A percentile compares a stretch with the other conserved stretches of the same genome.
Conservation (phyloP, 2,888 invertebrate genomes). For the Diabrotica balteata region DNA sequence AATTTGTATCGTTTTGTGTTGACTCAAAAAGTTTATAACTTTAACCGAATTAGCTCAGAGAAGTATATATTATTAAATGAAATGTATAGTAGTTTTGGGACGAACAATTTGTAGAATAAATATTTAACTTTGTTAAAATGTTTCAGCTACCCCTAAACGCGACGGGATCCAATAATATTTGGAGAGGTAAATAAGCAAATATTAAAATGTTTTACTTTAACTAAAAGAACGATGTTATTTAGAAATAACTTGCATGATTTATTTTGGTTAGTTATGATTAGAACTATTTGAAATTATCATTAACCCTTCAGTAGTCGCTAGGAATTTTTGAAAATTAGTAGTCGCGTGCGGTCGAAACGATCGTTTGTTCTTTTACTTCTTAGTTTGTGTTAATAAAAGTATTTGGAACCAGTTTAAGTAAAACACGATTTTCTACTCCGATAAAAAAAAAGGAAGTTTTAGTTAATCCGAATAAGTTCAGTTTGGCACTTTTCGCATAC, state of each 20-base stretch:
- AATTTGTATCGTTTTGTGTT: slow-evolving; percentile 1
- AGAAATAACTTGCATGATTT: slow-evolving; percentile 1
- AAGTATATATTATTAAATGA: slow-evolving; percentile 32
- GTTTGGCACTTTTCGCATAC: too few species aligned
- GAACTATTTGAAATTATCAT: too few species aligned
- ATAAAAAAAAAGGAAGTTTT: too few species aligned
- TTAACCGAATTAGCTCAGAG: slow-evolving; percentile 25
- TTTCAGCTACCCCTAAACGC: slow-evolving; percentile 19
- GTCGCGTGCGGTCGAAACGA: too few species aligned
- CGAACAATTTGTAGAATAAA: slow-evolving; percentile 28
- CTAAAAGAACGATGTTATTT: slow-evolving; percentile 8
- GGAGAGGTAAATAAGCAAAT: slow-evolving; percentile 41
- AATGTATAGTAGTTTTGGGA: slow-evolving; percentile 33
- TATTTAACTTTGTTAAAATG: slow-evolving; percentile 30
- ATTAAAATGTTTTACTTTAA: slow-evolving; percentile 47
- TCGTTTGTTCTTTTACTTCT: too few species aligned
- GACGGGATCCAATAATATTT: slow-evolving; percentile 26
- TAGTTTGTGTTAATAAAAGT: too few species aligned
- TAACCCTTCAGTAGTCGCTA: too few species aligned
- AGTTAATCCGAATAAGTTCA: too few species aligned
- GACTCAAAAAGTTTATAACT: slow-evolving; percentile 26
- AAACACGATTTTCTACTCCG: too few species aligned
- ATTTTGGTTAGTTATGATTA: slow-evolving; percentile 41
- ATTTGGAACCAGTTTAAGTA: too few species aligned
- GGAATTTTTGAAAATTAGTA: too few species aligned